A percentile compares a stretch with the other conserved stretches of the same genome.
phyloP scores from a whole-genome alignment of 2,113 vertebrate genomes.

The Dasyurus viverrinus region DNA sequence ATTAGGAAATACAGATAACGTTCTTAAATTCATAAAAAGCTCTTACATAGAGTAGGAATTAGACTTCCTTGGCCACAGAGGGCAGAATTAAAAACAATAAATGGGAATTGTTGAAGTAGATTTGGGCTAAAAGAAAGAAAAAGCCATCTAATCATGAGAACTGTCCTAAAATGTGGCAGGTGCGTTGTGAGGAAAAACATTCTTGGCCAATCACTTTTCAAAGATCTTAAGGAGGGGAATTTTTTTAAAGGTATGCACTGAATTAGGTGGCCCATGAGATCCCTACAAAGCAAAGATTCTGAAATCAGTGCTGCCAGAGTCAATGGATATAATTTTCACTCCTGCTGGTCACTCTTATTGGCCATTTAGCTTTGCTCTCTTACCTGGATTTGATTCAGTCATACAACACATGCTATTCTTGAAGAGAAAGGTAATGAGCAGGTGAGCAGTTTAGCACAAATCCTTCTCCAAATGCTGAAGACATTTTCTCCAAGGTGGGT shows the following conservation, averaged over 20 bases:
- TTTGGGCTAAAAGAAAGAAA: not conserved
- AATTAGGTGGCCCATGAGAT: not conserved
- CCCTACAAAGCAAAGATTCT: not conserved
- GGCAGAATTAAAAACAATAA: not conserved
- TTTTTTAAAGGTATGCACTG: not conserved
- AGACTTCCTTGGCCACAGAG: not conserved
- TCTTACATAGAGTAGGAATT: not conserved
- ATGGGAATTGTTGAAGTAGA: not conserved
- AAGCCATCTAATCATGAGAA: not conserved
- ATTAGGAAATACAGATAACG: not conserved
- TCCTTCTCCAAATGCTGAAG: not conserved
- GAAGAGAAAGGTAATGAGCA: not conserved
- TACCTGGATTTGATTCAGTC: not conserved
- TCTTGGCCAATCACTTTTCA: not conserved
- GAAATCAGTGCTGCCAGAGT: no score
- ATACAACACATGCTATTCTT: not conserved
- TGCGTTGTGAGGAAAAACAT: not conserved
- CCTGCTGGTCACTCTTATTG: not conserved
- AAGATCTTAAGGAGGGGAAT: not conserved
- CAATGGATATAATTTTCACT: not conserved
- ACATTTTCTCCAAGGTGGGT: not conserved
- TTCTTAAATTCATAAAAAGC: not conserved
- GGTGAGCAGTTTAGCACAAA: not conserved
- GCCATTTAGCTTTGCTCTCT: not conserved
- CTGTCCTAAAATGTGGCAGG: not conserved